These are phyloP conservation scores for Ficedula albicollis DNA, from an alignment of 2,797 vertebrate species.

Conservation along the genomic window DNA sequence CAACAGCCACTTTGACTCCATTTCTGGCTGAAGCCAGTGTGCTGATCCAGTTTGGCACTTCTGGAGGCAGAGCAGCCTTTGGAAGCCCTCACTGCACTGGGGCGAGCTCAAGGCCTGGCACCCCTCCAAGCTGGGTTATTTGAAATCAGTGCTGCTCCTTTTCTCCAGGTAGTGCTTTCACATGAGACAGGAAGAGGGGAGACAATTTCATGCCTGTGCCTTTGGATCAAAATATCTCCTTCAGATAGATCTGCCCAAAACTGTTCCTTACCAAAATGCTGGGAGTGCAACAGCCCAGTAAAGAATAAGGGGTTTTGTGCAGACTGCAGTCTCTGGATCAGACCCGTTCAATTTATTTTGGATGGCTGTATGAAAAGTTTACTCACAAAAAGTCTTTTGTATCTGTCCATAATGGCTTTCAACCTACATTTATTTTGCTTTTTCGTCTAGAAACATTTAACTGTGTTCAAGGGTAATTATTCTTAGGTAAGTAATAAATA, in stretches of 20 bases:
- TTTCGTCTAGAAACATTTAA: conserved; percentile 12
- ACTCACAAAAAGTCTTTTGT: conserved; percentile 33
- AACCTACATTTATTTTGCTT: background rate
- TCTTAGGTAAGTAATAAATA: conserved; percentile 51
- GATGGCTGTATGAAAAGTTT: background rate
- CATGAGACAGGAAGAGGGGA: background rate
- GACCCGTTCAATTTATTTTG: background rate
- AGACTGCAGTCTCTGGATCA: conserved; percentile 5
- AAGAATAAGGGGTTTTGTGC: background rate
- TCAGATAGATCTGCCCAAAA: background rate
- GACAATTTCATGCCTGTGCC: conserved; percentile 17
- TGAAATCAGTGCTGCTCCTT: conserved; percentile 45
- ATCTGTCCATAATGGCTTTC: background rate
- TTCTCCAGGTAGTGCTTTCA: conserved; percentile 37
- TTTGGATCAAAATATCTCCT: conserved; percentile 36
- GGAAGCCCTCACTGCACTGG: background rate
- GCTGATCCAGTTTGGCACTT: conserved; percentile 45
- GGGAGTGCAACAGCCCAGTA: background rate
- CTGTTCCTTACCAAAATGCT: conserved; percentile 2
- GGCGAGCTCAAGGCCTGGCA: conserved; percentile 43
- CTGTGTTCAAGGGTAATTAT: conserved; percentile 22
- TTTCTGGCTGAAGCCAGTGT: background rate
- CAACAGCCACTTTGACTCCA: conserved; percentile 48
- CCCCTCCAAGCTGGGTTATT: conserved; percentile 45
- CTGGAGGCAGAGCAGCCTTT: conserved; percentile 56